Conservation (phyloP, 92 coral and sea anemone species). For the Phenganax stokvisi region DNA sequence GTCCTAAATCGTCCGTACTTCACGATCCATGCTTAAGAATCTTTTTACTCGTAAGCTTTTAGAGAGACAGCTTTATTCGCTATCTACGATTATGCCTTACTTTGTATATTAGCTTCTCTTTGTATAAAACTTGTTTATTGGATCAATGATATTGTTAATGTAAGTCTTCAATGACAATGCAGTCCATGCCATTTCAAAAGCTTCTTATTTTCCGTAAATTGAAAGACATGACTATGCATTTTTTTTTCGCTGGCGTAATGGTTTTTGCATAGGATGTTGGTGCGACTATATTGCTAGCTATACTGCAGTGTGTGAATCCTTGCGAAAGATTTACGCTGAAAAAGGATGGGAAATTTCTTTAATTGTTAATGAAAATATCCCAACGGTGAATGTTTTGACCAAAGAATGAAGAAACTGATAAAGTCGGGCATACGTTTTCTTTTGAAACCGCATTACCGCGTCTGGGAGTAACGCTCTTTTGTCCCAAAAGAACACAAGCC, state of each 20-base stretch:
- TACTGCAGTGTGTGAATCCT: background rate
- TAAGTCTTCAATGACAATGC: no score
- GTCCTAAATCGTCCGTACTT: background rate
- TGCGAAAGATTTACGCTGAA: background rate
- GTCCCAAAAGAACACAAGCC: slow-evolving; percentile 5
- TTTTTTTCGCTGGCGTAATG: no score
- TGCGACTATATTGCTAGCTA: no score
- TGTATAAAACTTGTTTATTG: no score
- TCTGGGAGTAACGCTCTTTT: slow-evolving; percentile 19
- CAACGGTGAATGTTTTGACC: slow-evolving; percentile 33
- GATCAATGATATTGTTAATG: no score
- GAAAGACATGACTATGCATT: no score
- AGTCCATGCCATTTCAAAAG: no score
- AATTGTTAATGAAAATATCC: slow-evolving; percentile 11
- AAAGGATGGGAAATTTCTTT: background rate
- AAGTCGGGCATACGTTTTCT: slow-evolving; percentile 11
- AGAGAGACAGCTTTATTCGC: no score
- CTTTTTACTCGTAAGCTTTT: background rate
- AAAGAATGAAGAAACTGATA: slow-evolving; percentile 22
- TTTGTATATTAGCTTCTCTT: no score
- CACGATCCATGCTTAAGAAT: background rate
- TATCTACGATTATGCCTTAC: no score
- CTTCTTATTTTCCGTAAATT: no score
- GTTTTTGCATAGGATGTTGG: no score
- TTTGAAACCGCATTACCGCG: slow-evolving; percentile 31